Conservation (phyloP, 2,797 vertebrate genomes). For the Syndactyla subalaris region DNA sequence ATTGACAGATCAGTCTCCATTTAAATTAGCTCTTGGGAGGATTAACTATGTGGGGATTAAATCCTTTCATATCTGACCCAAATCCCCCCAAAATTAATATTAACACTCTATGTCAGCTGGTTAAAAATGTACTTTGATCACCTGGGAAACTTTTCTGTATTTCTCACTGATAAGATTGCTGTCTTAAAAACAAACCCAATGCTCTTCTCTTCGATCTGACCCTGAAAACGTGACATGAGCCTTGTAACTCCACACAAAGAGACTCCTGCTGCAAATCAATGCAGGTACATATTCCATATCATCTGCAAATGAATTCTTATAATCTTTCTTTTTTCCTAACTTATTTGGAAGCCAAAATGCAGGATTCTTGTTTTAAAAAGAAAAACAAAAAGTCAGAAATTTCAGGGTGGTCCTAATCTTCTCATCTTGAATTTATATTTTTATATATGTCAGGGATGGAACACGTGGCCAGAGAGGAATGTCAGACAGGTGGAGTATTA, state of each 20-base stretch:
- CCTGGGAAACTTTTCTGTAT: conserved; percentile 14
- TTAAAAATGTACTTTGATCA: conserved; percentile 47
- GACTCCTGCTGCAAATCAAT: neutral
- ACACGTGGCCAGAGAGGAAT: conserved; percentile 47
- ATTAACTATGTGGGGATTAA: conserved; percentile 50
- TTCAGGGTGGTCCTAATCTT: conserved; percentile 35
- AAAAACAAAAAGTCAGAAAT: neutral
- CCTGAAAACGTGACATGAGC: neutral
- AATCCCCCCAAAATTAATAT: neutral
- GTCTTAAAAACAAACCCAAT: neutral
- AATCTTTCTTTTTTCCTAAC: neutral
- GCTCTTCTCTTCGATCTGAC: neutral
- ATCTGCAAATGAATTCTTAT: neutral
- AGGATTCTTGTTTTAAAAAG: neutral
- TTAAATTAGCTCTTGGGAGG: conserved; percentile 43
- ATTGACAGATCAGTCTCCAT: conserved; percentile 42
- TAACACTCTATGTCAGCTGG: neutral
- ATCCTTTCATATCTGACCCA: conserved; percentile 57
- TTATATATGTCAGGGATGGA: conserved; percentile 8
- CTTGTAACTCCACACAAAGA: neutral
- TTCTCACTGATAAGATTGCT: neutral
- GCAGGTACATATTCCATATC: neutral
- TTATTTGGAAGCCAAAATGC: neutral
- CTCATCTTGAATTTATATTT: conserved; percentile 40
- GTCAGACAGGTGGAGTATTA: conserved; percentile 6